Percentiles rank a stretch among this genome's conserved stretches.
Conservation (phyloP, 1,140 invertebrate genomes). For the Papilio aristodemus region DNA sequence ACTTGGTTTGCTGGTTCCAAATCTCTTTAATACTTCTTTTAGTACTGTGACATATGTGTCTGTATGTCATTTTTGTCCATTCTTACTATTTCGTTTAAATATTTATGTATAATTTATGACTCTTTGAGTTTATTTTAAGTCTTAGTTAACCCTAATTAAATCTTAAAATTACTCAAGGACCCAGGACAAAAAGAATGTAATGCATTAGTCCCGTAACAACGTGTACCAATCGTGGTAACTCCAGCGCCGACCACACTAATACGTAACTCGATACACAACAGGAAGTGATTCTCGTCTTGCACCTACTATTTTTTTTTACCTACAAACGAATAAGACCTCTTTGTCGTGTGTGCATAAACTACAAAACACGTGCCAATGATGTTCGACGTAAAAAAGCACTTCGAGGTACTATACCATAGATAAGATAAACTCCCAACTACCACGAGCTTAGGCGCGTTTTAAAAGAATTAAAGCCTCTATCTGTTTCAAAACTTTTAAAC, state of each 20-base stretch:
- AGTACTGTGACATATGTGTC: too few species aligned
- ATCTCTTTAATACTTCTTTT: too few species aligned
- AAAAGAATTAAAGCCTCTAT: conserved; percentile 59
- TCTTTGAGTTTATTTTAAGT: too few species aligned
- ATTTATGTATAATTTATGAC: too few species aligned
- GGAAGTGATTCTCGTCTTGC: conserved; percentile 48
- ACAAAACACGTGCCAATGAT: conserved; percentile 59
- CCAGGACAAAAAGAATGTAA: too few species aligned
- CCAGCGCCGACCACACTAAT: conserved; percentile 12
- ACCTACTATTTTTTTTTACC: conserved; percentile 42
- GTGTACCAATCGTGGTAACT: not conserved
- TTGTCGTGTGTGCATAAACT: conserved; percentile 37
- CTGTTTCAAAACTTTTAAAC: conserved; percentile 58
- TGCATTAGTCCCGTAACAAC: not conserved
- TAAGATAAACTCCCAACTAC: conserved; percentile 65
- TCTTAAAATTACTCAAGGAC: too few species aligned
- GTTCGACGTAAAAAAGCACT: conserved; percentile 49
- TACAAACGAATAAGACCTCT: conserved; percentile 40
- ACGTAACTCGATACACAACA: conserved; percentile 44
- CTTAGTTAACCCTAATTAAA: too few species aligned
- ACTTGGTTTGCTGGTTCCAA: too few species aligned
- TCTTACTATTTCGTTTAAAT: too few species aligned
- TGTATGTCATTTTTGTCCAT: too few species aligned
- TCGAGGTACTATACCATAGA: conserved; percentile 52
- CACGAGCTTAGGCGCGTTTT: conserved; percentile 47